These are phyloP conservation scores for Lasius fuliginosus DNA, from an alignment of 2,888 invertebrate genomes.

Conservation along the genomic window DNA sequence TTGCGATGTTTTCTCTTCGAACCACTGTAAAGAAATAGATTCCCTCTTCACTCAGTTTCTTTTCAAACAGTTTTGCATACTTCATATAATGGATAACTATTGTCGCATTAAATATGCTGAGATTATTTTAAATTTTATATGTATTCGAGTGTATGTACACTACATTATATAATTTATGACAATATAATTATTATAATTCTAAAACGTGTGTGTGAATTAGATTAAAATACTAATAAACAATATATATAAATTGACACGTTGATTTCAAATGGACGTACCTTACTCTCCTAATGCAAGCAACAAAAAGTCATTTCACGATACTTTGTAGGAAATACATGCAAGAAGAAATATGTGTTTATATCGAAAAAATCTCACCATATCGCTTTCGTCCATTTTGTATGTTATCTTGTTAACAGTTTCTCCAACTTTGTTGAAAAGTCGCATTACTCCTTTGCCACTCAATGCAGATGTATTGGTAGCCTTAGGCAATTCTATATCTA, in stretches of 20 bases:
- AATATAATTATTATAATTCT: not conserved
- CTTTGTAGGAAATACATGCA: conserved; percentile 73
- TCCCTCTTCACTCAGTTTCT: not conserved
- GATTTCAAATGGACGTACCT: conserved; percentile 76
- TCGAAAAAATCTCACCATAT: conserved; percentile 91
- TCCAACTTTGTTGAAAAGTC: conserved; percentile 98
- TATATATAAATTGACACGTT: not conserved
- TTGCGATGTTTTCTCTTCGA: conserved; percentile 97
- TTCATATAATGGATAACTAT: not conserved
- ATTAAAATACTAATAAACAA: not conserved
- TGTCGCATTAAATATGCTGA: not conserved
- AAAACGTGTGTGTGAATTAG: not conserved
- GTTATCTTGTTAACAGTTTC: conserved; percentile 99
- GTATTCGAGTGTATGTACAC: not conserved
- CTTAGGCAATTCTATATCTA: conserved; percentile 96
- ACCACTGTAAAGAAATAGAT: conserved; percentile 92
- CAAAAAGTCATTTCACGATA: conserved; percentile 77
- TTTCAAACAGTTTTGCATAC: not conserved
- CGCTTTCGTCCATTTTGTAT: conserved; percentile 99
- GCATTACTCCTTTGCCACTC: conserved; percentile 97
- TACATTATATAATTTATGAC: conserved; percentile 6
- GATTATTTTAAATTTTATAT: not conserved
- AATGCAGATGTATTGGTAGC: conserved; percentile 98
- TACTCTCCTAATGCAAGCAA: conserved; percentile 81
- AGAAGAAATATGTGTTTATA: conserved; percentile 31